phyloP scores from a whole-genome alignment of 2,888 invertebrate species.

The Erynnis tages region DNA sequence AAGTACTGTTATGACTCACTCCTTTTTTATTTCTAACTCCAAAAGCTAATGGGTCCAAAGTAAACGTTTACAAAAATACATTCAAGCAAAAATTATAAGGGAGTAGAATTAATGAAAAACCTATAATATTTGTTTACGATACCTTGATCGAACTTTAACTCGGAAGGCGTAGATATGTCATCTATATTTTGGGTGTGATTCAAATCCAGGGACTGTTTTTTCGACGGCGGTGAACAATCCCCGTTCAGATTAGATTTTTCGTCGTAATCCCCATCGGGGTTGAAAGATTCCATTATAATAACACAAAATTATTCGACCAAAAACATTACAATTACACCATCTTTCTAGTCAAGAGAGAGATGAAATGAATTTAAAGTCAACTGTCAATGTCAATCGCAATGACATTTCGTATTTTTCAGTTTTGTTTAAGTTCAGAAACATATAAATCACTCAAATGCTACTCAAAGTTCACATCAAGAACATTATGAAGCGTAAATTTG shows the following conservation, averaged over 20 bases:
- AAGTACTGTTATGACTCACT: too few relatives aligned
- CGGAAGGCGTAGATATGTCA: slow-evolving; percentile 81
- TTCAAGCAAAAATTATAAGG: too few relatives aligned
- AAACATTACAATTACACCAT: slow-evolving; percentile 79
- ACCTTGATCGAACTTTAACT: slow-evolving; percentile 87
- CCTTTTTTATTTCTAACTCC: too few relatives aligned
- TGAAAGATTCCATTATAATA: slow-evolving; percentile 67
- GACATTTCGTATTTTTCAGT: slow-evolving; percentile 45
- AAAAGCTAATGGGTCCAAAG: too few relatives aligned
- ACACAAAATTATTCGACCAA: slow-evolving; percentile 56
- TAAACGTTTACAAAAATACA: too few relatives aligned
- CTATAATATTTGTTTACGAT: slow-evolving; percentile 60
- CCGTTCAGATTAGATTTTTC: slow-evolving; percentile 63
- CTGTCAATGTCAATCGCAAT: too few relatives aligned
- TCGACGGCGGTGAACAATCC: slow-evolving; percentile 53
- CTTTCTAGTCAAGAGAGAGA: slow-evolving; percentile 36
- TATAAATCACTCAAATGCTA: too few relatives aligned
- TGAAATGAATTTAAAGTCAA: too few relatives aligned
- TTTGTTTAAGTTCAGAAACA: slow-evolving; percentile 2
- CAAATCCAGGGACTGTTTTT: slow-evolving; percentile 52
- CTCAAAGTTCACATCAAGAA: too few relatives aligned
- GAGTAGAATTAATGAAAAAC: slow-evolving; percentile 21
- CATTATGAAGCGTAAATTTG: too few relatives aligned
- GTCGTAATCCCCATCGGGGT: slow-evolving; percentile 51
- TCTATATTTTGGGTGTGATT: slow-evolving; percentile 75